Conservation (phyloP, 2,888 invertebrate species). For the Ornithoptera priamus region DNA sequence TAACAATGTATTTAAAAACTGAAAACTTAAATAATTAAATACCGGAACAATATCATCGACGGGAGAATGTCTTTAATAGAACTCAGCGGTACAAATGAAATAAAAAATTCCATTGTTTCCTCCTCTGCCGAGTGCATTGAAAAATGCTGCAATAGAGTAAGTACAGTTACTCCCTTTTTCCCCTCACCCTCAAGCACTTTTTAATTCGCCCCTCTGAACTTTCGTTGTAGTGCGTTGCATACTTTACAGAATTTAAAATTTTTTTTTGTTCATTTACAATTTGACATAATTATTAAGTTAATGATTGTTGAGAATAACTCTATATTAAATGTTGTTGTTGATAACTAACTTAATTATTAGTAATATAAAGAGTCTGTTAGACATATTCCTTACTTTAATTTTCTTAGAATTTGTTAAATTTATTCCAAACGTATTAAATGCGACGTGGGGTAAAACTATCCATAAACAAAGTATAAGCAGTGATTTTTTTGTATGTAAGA, state of each 20-base stretch:
- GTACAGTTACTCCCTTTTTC: conserved; percentile 38
- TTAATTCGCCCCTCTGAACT: conserved; percentile 53
- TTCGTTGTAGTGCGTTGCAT: conserved; percentile 39
- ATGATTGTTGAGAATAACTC: too few relatives aligned
- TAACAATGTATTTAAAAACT: conserved; percentile 39
- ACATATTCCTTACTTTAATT: too few relatives aligned
- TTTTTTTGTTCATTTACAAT: background rate
- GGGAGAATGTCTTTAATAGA: conserved; percentile 11
- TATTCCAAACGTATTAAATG: background rate
- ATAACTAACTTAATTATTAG: too few relatives aligned
- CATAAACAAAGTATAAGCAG: conserved; percentile 30
- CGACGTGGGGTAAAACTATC: background rate
- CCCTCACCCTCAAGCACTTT: conserved; percentile 50
- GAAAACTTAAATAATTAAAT: background rate
- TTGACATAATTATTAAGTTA: too few relatives aligned
- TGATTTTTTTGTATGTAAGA: conserved; percentile 31
- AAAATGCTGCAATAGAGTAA: conserved; percentile 52
- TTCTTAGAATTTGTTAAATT: too few relatives aligned
- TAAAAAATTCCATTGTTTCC: conserved; percentile 44
- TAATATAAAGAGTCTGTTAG: too few relatives aligned
- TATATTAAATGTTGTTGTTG: too few relatives aligned
- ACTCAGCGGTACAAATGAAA: conserved; percentile 43
- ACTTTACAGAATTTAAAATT: conserved; percentile 36
- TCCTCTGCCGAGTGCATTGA: conserved; percentile 55
- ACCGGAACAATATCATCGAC: conserved; percentile 2